Evolutionary conservation across 2,888 invertebrate genomes (phyloP).

Genomic region (Schrankia costaestrigalis): DNA sequence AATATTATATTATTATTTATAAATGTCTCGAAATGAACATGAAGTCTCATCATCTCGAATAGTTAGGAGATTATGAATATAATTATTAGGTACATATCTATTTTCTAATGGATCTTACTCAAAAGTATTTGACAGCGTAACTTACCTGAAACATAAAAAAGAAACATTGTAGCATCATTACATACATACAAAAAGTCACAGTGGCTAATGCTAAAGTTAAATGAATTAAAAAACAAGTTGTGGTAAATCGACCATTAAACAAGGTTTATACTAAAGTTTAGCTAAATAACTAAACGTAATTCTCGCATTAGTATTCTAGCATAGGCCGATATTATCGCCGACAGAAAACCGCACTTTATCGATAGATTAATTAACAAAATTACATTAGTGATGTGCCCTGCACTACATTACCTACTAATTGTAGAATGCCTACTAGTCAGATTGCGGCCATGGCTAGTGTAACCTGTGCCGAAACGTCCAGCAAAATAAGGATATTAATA

Average conservation of each 20-base stretch:
- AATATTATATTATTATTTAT: not conserved
- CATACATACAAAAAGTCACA: not conserved
- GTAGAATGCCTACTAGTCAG: constrained; percentile 44
- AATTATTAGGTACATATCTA: too few species aligned
- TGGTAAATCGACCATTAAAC: too few species aligned
- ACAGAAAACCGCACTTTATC: constrained; percentile 30
- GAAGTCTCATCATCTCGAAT: too few species aligned
- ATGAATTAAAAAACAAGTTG: too few species aligned
- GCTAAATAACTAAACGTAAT: constrained; percentile 6
- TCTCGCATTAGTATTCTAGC: constrained; percentile 9
- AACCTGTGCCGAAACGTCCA: too few species aligned
- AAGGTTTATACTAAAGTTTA: not conserved
- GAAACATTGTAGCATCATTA: not conserved
- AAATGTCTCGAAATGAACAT: not conserved
- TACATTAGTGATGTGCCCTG: constrained; percentile 36
- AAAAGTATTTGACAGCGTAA: not conserved
- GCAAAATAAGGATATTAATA: too few species aligned
- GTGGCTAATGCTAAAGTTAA: too few species aligned
- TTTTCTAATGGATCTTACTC: too few species aligned
- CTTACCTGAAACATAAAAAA: constrained; percentile 9
- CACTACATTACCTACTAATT: constrained; percentile 38
- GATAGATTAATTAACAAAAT: constrained; percentile 48
- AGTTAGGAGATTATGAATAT: too few species aligned
- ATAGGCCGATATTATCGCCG: constrained; percentile 10
- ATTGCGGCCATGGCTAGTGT: too few species aligned